These are phyloP conservation scores for Cyprinodon variegatus DNA, from an alignment of 2,113 vertebrate species.

Conservation along the genomic window DNA sequence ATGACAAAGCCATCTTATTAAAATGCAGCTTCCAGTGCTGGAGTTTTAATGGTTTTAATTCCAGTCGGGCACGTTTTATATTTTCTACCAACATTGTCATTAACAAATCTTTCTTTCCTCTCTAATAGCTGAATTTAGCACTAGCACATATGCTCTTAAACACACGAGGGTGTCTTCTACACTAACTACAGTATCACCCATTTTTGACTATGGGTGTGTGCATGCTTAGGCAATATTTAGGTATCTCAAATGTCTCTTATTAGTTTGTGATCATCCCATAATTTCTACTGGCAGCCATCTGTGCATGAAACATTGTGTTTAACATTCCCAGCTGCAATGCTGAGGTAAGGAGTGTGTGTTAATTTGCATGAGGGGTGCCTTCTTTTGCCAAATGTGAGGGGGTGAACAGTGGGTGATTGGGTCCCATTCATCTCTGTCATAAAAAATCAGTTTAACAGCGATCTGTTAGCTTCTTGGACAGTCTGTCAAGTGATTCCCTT, in stretches of 20 bases:
- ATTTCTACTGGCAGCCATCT: slow-evolving; percentile 39
- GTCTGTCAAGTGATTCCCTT: slow-evolving; percentile 14
- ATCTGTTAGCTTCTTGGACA: slow-evolving; percentile 33
- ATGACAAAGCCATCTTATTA: slow-evolving; percentile 11
- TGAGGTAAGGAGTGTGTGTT: slow-evolving; percentile 19
- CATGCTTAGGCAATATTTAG: slow-evolving; percentile 7
- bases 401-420: slow-evolving; percentile 47
- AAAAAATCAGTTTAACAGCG: slow-evolving; percentile 28
- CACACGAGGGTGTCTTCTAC: slow-evolving; percentile 38
- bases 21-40: slow-evolving; percentile 10
- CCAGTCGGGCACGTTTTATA: slow-evolving; percentile 26
- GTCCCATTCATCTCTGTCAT: slow-evolving; percentile 46
- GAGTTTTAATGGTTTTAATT: slow-evolving; percentile 46
- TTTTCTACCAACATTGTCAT: slow-evolving; percentile 44
- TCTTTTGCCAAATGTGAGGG: slow-evolving; percentile 26
- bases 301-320: slow-evolving; percentile 38
- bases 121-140: slow-evolving; percentile 33
- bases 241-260: slow-evolving; percentile 37
- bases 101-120: slow-evolving; percentile 46
- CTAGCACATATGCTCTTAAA: slow-evolving; percentile 34
- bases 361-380: slow-evolving; percentile 4
- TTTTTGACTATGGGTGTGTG: background rate
- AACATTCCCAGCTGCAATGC: slow-evolving; percentile 18
- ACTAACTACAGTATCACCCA: slow-evolving; percentile 11
- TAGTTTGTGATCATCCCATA: slow-evolving; percentile 39